Percentiles rank a stretch among this genome's conserved stretches.
Evolutionary conservation across 2,888 invertebrate species (phyloP).

Genomic region (Machimus rusticus): DNA sequence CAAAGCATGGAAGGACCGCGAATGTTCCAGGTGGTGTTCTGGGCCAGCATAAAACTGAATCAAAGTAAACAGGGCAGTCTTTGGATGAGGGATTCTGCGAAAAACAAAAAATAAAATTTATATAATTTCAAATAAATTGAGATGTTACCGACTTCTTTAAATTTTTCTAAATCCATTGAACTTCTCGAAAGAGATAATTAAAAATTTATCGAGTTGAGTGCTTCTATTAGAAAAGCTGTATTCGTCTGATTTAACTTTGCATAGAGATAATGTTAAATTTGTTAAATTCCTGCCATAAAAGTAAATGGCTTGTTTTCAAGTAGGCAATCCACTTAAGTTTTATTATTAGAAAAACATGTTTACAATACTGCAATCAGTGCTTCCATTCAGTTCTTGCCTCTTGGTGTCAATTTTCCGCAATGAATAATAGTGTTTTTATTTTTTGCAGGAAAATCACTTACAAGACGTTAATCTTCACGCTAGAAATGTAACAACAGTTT

Average conservation of each 20-base stretch:
- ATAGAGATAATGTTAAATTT: background rate
- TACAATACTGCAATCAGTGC: background rate
- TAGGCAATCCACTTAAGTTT: background rate
- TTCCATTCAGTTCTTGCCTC: background rate
- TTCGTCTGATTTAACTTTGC: background rate
- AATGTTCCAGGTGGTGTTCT: constrained; percentile 73
- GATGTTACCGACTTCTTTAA: background rate
- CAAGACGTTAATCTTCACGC: background rate
- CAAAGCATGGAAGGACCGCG: constrained; percentile 79
- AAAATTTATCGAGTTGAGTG: background rate
- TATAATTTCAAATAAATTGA: background rate
- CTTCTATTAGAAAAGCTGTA: background rate
- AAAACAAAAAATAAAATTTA: constrained; percentile 6
- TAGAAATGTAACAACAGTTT: background rate
- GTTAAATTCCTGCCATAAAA: background rate
- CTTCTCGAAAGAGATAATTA: background rate
- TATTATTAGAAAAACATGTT: background rate
- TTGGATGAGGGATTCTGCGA: constrained; percentile 4
- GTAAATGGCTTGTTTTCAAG: background rate
- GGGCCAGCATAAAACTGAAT: constrained; percentile 85
- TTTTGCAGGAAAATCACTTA: background rate
- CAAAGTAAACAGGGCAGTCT: constrained; percentile 74
- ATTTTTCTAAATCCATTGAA: background rate
- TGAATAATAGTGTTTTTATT: background rate
- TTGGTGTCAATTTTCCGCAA: background rate